Evolutionary conservation across 1,140 invertebrate genomes (phyloP), one percentile per base, ranked within the genome.

Genomic region (Aphelenchoides avenae): DNA sequence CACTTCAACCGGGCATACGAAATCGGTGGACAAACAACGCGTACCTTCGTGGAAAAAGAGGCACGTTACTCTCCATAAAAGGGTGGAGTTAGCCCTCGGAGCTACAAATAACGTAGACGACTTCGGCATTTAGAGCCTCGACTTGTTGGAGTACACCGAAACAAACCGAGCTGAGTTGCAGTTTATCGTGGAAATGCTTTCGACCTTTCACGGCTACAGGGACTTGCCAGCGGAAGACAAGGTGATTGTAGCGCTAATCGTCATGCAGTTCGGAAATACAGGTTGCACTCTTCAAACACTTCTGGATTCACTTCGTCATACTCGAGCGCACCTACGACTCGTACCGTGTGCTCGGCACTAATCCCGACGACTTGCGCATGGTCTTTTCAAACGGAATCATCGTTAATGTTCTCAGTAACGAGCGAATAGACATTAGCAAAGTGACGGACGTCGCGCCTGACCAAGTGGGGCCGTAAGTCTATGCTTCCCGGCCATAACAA

Each of bases 101-200:
- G 20, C 26, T 41, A 3, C 18, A 18, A 4, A 7, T 7, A 3
- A 41, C 4, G 27, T 22, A 4, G 27, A 22, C 26, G 20, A 46
- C n/a, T 7, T 49, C 9, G n/a, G 22, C 24, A 7, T 40, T 53
- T 49, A 58, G 11, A 55, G 22, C 24, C 27, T 59, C 18, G 48
- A 59, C 13, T 15, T 59, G 2, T 29, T 37, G 6, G 43, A 60
- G 26, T 46, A 34, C n/a, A 40, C 44, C 31, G 20, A 60, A 39
- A 59, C 46, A 26, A 59, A 59, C 37, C 57, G 54, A 3, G 18
- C 18, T n/a, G 57, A 59, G 39, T 39, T 59, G 7, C 41, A 59
- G 20, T 59, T 59, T 34, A 59, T 59, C 30, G 57, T 40, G 9
- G 55, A 59, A 15, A 59, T 59, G 57, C 15, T 59, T 9, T 59